Conservation (phyloP, 1,140 invertebrate species). For the Drosophila pseudoobscura region DNA sequence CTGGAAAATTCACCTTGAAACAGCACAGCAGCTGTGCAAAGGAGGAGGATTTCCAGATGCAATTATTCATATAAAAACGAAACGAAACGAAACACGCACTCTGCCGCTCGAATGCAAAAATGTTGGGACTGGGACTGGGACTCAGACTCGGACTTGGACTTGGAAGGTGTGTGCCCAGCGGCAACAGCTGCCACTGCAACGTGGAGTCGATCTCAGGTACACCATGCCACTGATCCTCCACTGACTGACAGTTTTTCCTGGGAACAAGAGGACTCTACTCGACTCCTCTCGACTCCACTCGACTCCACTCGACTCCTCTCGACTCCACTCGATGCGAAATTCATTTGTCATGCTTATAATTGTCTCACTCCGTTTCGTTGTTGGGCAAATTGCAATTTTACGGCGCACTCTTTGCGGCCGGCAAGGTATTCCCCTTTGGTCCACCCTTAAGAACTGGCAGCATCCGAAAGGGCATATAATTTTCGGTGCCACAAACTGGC, state of each 20-base stretch:
- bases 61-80: constrained; percentile 70
- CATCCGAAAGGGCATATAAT: background rate
- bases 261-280: background rate
- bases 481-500: constrained; percentile 15
- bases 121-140: too few species aligned
- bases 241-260: constrained; percentile 61
- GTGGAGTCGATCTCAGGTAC: constrained; percentile 12
- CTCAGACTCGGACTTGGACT: background rate
- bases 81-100: constrained; percentile 8
- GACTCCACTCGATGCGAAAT: constrained; percentile 63
- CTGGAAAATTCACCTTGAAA: constrained; percentile 74
- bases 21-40: constrained; percentile 26
- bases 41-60: constrained; percentile 70
- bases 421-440: too few species aligned
- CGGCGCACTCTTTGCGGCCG: constrained; percentile 4
- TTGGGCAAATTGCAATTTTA: constrained; percentile 68
- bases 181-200: constrained; percentile 58
- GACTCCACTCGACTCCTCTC: constrained; percentile 18
- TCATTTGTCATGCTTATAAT: constrained; percentile 82
- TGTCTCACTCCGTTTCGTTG: constrained; percentile 66
- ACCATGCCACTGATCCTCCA: constrained; percentile 33
- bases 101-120: constrained; percentile 31
- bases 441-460: background rate
- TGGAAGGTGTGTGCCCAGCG: constrained; percentile 63
- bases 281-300: constrained; percentile 24